These are phyloP conservation scores for Lutjanus campechanus DNA, from an alignment of 2,797 vertebrate genomes.

Conservation along the genomic window DNA sequence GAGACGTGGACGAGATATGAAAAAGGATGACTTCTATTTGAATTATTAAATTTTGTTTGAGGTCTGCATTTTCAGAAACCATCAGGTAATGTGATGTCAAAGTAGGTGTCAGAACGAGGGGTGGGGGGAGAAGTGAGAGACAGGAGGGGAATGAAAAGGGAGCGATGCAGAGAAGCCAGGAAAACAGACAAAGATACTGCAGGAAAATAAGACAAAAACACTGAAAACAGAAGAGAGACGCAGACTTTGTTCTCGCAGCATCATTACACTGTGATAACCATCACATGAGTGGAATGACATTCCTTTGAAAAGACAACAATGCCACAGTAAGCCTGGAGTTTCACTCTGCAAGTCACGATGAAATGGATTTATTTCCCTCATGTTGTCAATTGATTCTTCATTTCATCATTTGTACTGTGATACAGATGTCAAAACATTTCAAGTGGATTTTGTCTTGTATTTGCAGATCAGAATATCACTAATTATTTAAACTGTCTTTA, in stretches of 20 bases:
- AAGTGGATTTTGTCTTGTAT: not conserved
- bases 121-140: not conserved
- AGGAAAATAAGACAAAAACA: not conserved
- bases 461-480: not conserved
- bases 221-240: not conserved
- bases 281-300: not conserved
- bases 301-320: slow-evolving; percentile 20
- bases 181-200: not conserved
- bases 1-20: not conserved
- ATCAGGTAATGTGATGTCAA: not conserved
- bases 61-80: not conserved
- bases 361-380: not conserved
- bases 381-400: not conserved
- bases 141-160: not conserved
- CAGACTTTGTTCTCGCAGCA: slow-evolving; percentile 21
- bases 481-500: slow-evolving; percentile 3
- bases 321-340: not conserved
- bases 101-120: not conserved
- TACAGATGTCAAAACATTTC: slow-evolving; percentile 23
- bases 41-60: not conserved
- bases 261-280: slow-evolving; percentile 25
- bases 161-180: not conserved
- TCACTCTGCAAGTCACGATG: not conserved
- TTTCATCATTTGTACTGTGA: not conserved
- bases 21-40: not conserved